Conservation (phyloP, 1,140 invertebrate species). For the fruit fly (Drosophila melanogaster) region DNA sequence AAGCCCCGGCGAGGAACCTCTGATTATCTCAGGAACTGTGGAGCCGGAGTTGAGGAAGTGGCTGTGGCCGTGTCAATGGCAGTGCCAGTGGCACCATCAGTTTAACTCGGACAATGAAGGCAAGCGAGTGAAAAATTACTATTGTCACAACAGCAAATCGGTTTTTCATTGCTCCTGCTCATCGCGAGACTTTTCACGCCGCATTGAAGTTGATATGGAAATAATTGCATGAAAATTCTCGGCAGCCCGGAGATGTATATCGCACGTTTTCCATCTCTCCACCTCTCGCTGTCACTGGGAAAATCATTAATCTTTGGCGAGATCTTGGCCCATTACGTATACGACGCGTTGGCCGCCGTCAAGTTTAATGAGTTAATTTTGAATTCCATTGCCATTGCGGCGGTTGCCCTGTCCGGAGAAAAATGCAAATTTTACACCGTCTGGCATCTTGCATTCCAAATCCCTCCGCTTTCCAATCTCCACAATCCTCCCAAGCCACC, state of each 20-base stretch:
- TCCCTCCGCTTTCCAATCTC: background rate
- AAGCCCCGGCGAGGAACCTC: slow-evolving; percentile 23
- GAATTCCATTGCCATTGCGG: slow-evolving; percentile 70
- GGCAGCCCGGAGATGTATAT: slow-evolving; percentile 31
- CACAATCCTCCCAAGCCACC: background rate
- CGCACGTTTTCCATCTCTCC: background rate
- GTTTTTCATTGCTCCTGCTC: slow-evolving; percentile 68
- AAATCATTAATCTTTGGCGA: slow-evolving; percentile 43
- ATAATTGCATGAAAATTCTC: slow-evolving; percentile 79
- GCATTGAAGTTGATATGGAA: slow-evolving; percentile 76
- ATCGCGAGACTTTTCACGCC: slow-evolving; percentile 63
- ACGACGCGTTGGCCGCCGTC: slow-evolving; percentile 34
- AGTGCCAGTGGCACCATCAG: slow-evolving; percentile 33
- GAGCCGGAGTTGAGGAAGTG: slow-evolving; percentile 21
- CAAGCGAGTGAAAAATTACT: slow-evolving; percentile 82
- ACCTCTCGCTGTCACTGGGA: slow-evolving; percentile 17
- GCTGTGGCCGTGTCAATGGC: slow-evolving; percentile 16
- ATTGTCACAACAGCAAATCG: slow-evolving; percentile 81
- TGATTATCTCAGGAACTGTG: slow-evolving; percentile 37
- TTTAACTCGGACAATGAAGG: slow-evolving; percentile 57
- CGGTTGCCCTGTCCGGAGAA: slow-evolving; percentile 20
- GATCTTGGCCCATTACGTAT: slow-evolving; percentile 49
- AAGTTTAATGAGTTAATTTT: slow-evolving; percentile 80
- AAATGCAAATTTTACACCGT: slow-evolving; percentile 70
- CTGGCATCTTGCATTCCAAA: slow-evolving; percentile 30